Evolutionary conservation across 2,888 invertebrate species (phyloP).

Genomic region (Agrotis exclamationis): DNA sequence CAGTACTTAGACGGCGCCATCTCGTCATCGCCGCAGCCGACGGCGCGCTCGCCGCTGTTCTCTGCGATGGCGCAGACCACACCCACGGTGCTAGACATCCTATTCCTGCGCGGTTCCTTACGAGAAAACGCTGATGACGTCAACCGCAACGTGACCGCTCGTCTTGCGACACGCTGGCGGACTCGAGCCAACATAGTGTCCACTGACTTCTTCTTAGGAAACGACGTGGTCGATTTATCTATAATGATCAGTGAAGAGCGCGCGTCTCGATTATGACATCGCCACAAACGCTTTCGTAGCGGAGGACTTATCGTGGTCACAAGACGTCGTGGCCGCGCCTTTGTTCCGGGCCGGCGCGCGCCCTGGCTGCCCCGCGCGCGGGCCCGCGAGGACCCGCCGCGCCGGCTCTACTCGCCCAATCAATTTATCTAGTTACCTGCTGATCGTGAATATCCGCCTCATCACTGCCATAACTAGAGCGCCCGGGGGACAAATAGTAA

Average conservation of each 20-base stretch:
- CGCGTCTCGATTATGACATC: constrained; percentile 85
- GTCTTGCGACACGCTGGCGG: constrained; percentile 93
- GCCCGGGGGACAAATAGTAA: constrained; percentile 77
- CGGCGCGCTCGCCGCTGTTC: constrained; percentile 88
- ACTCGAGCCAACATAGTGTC: constrained; percentile 93
- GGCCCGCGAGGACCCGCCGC: constrained; percentile 68
- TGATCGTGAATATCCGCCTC: constrained; percentile 70
- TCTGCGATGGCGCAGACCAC: constrained; percentile 95
- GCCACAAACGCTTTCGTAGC: constrained; percentile 73
- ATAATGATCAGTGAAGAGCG: constrained; percentile 89
- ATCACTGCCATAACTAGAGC: constrained; percentile 75
- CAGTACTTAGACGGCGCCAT: constrained; percentile 84
- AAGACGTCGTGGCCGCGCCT: constrained; percentile 56
- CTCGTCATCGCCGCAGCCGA: constrained; percentile 80
- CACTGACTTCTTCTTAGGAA: constrained; percentile 94
- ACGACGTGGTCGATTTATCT: constrained; percentile 93
- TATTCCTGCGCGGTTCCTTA: constrained; percentile 92
- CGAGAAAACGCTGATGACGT: constrained; percentile 92
- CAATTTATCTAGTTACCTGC: constrained; percentile 70
- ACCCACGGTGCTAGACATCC: constrained; percentile 92
- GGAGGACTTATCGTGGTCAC: constrained; percentile 78
- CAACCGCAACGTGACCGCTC: constrained; percentile 93
- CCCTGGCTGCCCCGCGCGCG: constrained; percentile 77
- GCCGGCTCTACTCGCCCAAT: constrained; percentile 70
- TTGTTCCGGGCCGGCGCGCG: constrained; percentile 69